Evolutionary conservation across 2,888 invertebrate genomes (phyloP).

Genomic region (Odontomyia ornata): DNA sequence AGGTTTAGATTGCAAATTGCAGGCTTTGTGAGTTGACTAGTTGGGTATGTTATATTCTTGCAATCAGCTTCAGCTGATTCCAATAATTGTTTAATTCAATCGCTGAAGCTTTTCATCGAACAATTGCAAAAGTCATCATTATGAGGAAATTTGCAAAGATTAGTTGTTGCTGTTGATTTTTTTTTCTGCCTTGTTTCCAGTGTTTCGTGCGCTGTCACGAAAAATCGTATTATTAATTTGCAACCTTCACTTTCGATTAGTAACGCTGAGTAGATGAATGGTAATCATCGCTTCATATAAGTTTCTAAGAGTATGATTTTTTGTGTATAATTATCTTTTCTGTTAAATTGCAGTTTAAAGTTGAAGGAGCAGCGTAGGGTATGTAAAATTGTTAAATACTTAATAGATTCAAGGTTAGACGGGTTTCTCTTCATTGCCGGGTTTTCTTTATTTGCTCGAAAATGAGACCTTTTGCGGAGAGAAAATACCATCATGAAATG

Average conservation of each 20-base stretch:
- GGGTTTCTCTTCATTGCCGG: too few species aligned
- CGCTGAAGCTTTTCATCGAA: not conserved
- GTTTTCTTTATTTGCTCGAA: too few species aligned
- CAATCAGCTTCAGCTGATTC: not conserved
- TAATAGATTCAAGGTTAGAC: too few species aligned
- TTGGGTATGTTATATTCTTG: not conserved
- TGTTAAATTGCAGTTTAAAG: not conserved
- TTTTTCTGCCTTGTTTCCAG: not conserved
- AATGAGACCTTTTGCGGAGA: too few species aligned
- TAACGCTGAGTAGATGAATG: not conserved
- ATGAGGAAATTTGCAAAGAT: not conserved
- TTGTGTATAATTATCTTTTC: not conserved
- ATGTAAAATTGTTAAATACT: too few species aligned
- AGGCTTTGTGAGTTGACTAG: not conserved
- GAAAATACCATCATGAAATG: too few species aligned
- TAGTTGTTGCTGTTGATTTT: not conserved
- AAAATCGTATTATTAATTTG: constrained; percentile 11
- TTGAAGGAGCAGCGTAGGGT: too few species aligned
- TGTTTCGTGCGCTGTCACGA: not conserved
- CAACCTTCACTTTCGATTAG: constrained; percentile 22
- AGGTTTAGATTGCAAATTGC: constrained; percentile 4
- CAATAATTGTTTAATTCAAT: constrained; percentile 5
- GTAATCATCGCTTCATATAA: not conserved
- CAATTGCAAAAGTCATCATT: not conserved
- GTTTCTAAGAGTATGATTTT: not conserved